phyloP scores from a whole-genome alignment of 1,140 invertebrate genomes.

The Dolichoris vasculosae region DNA sequence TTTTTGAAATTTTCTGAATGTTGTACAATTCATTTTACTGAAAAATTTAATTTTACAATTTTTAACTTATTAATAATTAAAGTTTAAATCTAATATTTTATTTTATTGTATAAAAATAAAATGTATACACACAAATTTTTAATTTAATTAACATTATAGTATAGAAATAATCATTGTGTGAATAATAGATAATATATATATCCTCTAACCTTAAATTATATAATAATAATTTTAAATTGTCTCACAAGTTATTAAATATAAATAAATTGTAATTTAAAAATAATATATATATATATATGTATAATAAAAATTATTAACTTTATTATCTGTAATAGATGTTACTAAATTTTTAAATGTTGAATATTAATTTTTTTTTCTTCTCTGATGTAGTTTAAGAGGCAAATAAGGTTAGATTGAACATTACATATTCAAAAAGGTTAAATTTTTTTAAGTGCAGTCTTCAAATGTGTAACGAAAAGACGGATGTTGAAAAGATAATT shows the following conservation, averaged over 20 bases:
- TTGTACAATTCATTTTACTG: conserved; percentile 38
- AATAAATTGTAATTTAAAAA: too few species aligned
- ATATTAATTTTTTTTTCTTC: not conserved
- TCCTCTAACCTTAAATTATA: too few species aligned
- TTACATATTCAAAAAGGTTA: conserved; percentile 20
- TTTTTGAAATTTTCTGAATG: conserved; percentile 29
- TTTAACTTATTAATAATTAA: not conserved
- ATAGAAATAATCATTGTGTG: not conserved
- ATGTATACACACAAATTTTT: too few species aligned
- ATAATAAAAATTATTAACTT: too few species aligned
- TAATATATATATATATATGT: too few species aligned
- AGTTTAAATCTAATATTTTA: conserved; percentile 3
- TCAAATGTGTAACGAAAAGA: not conserved
- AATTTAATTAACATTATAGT: not conserved
- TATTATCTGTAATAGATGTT: too few species aligned
- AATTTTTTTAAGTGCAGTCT: not conserved
- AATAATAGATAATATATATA: not conserved
- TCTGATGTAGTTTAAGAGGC: not conserved
- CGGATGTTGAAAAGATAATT: not conserved
- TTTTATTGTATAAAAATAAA: not conserved
- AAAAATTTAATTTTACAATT: conserved; percentile 10
- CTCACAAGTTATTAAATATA: too few species aligned
- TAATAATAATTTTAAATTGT: too few species aligned
- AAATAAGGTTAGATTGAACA: not conserved
- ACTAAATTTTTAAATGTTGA: not conserved